phyloP scores from a whole-genome alignment of 2,888 invertebrate genomes.

The Agrilus mali region DNA sequence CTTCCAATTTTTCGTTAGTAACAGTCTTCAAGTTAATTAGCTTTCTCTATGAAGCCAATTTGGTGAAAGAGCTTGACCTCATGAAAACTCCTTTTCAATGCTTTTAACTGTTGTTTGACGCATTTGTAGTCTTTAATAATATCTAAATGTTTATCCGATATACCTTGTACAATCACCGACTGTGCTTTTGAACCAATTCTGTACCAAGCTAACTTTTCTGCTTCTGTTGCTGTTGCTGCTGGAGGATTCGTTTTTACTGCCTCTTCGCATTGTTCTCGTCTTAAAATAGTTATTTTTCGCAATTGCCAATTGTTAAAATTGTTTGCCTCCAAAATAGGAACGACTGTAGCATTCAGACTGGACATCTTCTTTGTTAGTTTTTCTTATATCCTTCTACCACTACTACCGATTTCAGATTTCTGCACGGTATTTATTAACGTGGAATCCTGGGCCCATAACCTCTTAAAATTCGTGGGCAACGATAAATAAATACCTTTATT shows the following conservation, averaged over 20 bases:
- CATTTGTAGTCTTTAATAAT: not conserved
- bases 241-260: not conserved
- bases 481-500: too few species aligned
- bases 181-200: too few species aligned
- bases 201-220: too few species aligned
- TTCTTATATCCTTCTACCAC: too few species aligned
- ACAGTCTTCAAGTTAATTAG: constrained; percentile 13
- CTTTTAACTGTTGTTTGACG: not conserved
- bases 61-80: not conserved
- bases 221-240: too few species aligned
- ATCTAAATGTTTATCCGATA: not conserved
- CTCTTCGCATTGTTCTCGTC: constrained; percentile 1
- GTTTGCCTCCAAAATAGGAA: not conserved
- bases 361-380: not conserved
- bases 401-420: too few species aligned
- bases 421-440: too few species aligned
- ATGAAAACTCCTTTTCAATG: not conserved
- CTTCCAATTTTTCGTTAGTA: constrained; percentile 13
- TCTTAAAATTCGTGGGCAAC: too few species aligned
- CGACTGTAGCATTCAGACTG: not conserved
- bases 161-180: too few species aligned
- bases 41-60: constrained; percentile 10
- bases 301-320: constrained; percentile 3
- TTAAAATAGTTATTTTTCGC: not conserved
- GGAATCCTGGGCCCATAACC: too few species aligned